Base-by-base conservation (phyloP, 2,888 invertebrate species). In the Aporophyla lueneburgensis region DNA sequence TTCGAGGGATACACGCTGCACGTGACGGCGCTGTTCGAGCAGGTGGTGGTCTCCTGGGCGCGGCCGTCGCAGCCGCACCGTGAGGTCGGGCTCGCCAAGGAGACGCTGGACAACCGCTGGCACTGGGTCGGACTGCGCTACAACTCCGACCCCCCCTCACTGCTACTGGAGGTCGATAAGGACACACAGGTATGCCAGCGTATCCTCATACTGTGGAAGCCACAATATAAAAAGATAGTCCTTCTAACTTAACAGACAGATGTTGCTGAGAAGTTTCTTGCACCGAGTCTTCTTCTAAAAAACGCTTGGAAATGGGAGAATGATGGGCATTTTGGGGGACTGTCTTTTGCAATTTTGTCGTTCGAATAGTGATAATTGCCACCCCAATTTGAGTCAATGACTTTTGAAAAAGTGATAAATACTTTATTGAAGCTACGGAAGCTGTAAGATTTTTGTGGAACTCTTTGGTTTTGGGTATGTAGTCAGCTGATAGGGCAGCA, bases 71-170 rank as follows among this genome's bases (percentile, higher is more conserved):
- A 96, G 92, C 89, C 91, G 85, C 95, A 93, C 71, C 94, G 97
- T 81, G 98, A 98, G 92, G 97, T 97, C 66, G 97, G 97, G 79
- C 96, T 98, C 77, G 96, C 96, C 71, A 97, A 97, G 78, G 97
- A 97, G 90, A 97, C 98, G 84, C 96, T 98, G 77, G 98, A 98
- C 96, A 98, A 98, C 95, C 97, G 96, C 90, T 98, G 98, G 98
- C 98, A 98, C 94, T 97, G 97, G 91, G 97, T 98, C 71, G 97
- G 97, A 91, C 94, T 98, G 67, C 96, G 97, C 70, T 97, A 98
- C 93, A 90, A 93, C 81, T 94, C 95, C 83, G 93, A 92, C 84
- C 96, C 96, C 80, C 96, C 96, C 72, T 93, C 95, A 65, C 86
- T 96, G 85, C 90, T 95, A 86, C 93, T 96, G 0, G 94, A 95